These are phyloP conservation scores for Drosophila navojoa DNA, from an alignment of 1,140 invertebrate species.

Conservation along the genomic window DNA sequence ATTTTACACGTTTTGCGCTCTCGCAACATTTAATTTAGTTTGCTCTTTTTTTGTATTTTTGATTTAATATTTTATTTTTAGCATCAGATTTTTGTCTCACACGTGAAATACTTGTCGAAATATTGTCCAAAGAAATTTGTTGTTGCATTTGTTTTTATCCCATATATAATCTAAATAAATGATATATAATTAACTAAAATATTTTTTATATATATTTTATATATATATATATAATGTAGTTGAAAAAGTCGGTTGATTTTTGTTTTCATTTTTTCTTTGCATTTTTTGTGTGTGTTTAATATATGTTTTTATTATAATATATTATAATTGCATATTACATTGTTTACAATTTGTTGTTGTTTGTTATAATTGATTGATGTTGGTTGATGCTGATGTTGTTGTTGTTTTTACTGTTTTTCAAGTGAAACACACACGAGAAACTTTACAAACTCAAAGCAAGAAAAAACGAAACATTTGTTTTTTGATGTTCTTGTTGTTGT, in stretches of 20 bases:
- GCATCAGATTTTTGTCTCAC: conserved; percentile 54
- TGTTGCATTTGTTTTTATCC: conserved; percentile 39
- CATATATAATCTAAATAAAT: conserved; percentile 52
- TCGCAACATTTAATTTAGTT: conserved; percentile 29
- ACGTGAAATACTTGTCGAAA: conserved; percentile 78
- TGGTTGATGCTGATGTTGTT: too few species aligned
- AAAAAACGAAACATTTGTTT: conserved; percentile 26
- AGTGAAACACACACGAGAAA: conserved; percentile 48
- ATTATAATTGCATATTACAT: conserved; percentile 56
- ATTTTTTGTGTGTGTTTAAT: conserved; percentile 19
- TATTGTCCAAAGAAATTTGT: conserved; percentile 80
- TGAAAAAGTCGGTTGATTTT: conserved; percentile 40
- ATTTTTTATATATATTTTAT: not conserved
- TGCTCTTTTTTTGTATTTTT: conserved; percentile 14
- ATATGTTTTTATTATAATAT: conserved; percentile 34
- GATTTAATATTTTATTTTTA: conserved; percentile 59
- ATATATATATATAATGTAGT: conserved; percentile 16
- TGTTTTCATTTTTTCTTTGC: conserved; percentile 23
- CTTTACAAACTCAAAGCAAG: conserved; percentile 42
- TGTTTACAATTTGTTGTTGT: conserved; percentile 58
- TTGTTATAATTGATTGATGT: conserved; percentile 16
- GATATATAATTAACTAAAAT: conserved; percentile 39
- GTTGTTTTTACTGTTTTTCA: conserved; percentile 24
- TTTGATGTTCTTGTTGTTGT: conserved; percentile 37
- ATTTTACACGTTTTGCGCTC: conserved; percentile 72